These are phyloP conservation scores for Rostratula benghalensis DNA, from an alignment of 2,113 vertebrate genomes.

Conservation along the genomic window DNA sequence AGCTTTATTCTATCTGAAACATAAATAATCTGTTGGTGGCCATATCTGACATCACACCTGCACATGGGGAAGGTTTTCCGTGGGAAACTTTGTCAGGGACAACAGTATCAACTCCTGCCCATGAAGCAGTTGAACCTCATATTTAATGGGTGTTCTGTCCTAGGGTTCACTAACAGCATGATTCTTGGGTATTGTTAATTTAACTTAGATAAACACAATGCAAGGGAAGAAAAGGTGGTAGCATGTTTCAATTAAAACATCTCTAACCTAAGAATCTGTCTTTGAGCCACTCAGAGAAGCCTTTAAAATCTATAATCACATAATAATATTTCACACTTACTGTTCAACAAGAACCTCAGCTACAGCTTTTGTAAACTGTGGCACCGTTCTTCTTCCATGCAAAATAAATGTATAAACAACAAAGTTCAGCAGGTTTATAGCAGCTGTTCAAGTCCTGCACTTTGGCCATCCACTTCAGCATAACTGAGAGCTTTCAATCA, in stretches of 20 bases:
- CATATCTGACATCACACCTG: not conserved
- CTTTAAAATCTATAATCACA: conserved; percentile 35
- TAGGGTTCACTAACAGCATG: not conserved
- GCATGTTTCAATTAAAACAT: not conserved
- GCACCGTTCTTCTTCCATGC: conserved; percentile 81
- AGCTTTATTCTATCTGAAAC: not conserved
- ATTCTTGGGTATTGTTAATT: not conserved
- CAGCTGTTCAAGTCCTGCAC: conserved; percentile 83
- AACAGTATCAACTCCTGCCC: not conserved
- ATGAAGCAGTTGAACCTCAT: not conserved
- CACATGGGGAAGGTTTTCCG: not conserved
- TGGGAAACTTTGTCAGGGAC: not conserved
- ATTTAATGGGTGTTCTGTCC: not conserved
- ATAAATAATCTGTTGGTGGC: not conserved
- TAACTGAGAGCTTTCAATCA: conserved; percentile 73
- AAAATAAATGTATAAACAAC: conserved; percentile 92
- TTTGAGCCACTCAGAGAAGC: not conserved
- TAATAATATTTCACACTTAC: conserved; percentile 29
- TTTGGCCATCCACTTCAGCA: conserved; percentile 76
- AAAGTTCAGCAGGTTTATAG: conserved; percentile 84
- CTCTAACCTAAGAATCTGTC: not conserved
- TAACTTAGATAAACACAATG: not conserved
- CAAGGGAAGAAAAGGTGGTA: not conserved
- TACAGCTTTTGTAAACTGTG: conserved; percentile 42
- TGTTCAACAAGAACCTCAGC: conserved; percentile 1